These are phyloP conservation scores for Macrocentrus cingulum DNA, from an alignment of 1,140 invertebrate species.

Conservation along the genomic window DNA sequence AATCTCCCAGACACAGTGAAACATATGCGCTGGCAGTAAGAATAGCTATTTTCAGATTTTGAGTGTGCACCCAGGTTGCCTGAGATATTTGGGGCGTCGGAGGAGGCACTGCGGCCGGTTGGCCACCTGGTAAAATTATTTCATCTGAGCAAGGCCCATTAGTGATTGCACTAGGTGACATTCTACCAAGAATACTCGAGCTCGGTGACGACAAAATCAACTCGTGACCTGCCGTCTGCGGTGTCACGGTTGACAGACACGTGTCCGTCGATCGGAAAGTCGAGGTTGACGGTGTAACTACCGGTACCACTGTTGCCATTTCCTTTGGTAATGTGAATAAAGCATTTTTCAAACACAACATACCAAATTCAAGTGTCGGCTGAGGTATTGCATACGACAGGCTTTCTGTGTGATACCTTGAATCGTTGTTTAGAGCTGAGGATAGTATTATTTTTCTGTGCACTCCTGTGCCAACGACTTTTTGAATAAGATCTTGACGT, in stretches of 20 bases:
- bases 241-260: not conserved
- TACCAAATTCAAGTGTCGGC: conserved; percentile 86
- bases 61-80: conserved; percentile 40
- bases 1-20: conserved; percentile 81
- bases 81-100: conserved; percentile 32
- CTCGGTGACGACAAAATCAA: conserved; percentile 23
- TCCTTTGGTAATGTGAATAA: conserved; percentile 63
- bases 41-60: conserved; percentile 68
- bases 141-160: not conserved
- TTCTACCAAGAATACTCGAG: not conserved
- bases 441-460: conserved; percentile 70
- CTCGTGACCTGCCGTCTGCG: not conserved
- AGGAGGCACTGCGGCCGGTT: not conserved
- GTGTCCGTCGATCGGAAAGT: conserved; percentile 33
- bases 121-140: not conserved
- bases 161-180: not conserved
- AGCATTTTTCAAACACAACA: conserved; percentile 85
- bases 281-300: conserved; percentile 34
- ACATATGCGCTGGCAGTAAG: conserved; percentile 82
- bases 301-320: conserved; percentile 37
- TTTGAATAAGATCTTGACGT: conserved; percentile 67
- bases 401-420: conserved; percentile 63
- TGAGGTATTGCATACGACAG: conserved; percentile 81
- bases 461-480: conserved; percentile 63
- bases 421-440: conserved; percentile 62